Evolutionary conservation across 2,888 invertebrate species (phyloP).

Genomic region (Diplazon laetatorius): DNA sequence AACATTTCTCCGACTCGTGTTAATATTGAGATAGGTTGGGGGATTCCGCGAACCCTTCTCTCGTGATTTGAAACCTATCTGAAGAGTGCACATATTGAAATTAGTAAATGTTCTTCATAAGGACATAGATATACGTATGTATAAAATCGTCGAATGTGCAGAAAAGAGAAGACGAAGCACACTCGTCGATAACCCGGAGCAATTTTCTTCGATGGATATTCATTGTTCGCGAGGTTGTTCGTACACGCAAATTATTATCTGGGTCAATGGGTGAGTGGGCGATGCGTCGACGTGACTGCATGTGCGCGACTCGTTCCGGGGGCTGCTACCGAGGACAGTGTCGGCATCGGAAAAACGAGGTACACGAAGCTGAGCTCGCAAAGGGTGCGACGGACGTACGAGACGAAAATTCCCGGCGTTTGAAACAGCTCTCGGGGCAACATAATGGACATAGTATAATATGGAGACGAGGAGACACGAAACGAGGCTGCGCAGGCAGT

Average conservation of each 20-base stretch:
- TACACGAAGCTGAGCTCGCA: conserved; percentile 12
- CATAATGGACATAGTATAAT: conserved; percentile 56
- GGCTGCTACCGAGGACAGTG: conserved; percentile 36
- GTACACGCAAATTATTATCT: conserved; percentile 35
- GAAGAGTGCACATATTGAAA: no score
- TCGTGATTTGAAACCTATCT: no score
- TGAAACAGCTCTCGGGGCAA: conserved; percentile 59
- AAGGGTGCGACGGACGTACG: conserved; percentile 47
- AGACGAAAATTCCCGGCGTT: conserved; percentile 61
- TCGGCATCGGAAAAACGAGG: conserved; percentile 27
- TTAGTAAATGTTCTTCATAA: no score
- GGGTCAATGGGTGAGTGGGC: conserved; percentile 64
- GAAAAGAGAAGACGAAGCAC: background rate
- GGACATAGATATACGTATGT: conserved; percentile 4
- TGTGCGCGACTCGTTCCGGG: conserved; percentile 19
- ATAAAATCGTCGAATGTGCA: conserved; percentile 6
- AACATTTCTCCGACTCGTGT: no score
- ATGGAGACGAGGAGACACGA: conserved; percentile 44
- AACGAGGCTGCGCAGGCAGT: conserved; percentile 49
- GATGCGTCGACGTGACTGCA: conserved; percentile 31
- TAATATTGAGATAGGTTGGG: no score
- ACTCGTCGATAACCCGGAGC: conserved; percentile 47
- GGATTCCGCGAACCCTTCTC: no score
- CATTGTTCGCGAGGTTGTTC: conserved; percentile 37
- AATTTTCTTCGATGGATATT: conserved; percentile 55